Base-by-base conservation (phyloP, 2,797 vertebrate species). In the Distichodus sexfasciatus region DNA sequence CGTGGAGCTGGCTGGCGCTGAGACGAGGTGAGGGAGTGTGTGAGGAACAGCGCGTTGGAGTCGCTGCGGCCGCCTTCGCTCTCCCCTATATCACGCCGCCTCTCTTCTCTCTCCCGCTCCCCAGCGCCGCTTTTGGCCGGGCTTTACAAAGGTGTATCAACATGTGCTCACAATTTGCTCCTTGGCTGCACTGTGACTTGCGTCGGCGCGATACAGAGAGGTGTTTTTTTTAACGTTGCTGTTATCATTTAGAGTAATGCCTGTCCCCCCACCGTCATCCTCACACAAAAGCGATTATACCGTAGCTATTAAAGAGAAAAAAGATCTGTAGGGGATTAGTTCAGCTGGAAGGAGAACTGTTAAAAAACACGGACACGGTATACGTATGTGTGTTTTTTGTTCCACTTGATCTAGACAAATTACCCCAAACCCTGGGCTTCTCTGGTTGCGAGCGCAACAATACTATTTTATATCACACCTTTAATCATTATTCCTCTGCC, bases 81-180 rank as follows among this genome's bases (percentile, higher is more conserved):
- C 40, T 5, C 53, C 33, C 23, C 26, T 19, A 29, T 41, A 23
- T 71, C 59, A 63, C 54, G 43, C 82, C 78, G 87, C 83, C 59
- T 61, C 59, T 51, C 60, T 47, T 33, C 46, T 69, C 29, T 60
- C 54, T 51, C 33, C 3, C 17, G 17, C 26, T 60, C 55, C 24
- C 82, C 81, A 80, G 76, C 84, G 85, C 86, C 87, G 87, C 83
- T 85, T 86, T 60, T 82, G 50, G 73, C 80, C 44, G 48, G 68
- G 40, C 69, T 64, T 73, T 72, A 78, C 78, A 80, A 87, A 82
- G 81, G 82, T 83, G 75, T 78, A 86, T 88, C 83, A 84, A 86
- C 88, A 91, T 87, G 84, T 90, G 91, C 81, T 87, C 82, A 85
- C 81, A 86, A 88, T 90, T 87, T 88, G 79, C 77, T 86, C 83